Conservation (phyloP, 2,113 vertebrate species). For the Climacteris rufus region DNA sequence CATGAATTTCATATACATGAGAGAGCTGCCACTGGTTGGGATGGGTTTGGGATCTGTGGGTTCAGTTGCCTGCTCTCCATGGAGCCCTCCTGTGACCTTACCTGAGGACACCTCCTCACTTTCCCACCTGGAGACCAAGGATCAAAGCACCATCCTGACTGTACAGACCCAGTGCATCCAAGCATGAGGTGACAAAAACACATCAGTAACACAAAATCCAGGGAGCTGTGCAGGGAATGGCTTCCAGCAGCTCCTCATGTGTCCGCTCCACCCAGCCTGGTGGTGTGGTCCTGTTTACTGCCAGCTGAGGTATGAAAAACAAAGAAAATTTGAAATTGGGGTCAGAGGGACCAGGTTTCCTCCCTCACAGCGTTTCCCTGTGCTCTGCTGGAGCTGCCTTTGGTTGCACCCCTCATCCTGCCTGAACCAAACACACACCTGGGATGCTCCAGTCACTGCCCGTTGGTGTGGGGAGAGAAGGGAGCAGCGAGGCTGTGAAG, state of each 20-base stretch:
- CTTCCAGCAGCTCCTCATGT: neutral
- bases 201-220: neutral
- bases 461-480: neutral
- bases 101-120: neutral
- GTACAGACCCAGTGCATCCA: neutral
- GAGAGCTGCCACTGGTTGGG: neutral
- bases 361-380: accelerated
- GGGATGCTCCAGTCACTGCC: neutral
- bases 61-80: neutral
- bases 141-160: neutral
- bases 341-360: neutral
- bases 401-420: neutral
- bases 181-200: neutral
- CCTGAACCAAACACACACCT: accelerated
- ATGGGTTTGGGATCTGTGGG: neutral
- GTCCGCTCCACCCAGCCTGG: neutral
- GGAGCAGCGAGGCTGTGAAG: neutral
- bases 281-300: neutral
- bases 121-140: neutral
- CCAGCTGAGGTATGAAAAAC: neutral
- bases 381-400: neutral
- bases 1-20: neutral
- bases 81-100: neutral
- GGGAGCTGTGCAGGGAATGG: neutral
- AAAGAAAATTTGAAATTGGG: neutral